Base-by-base conservation (phyloP, 2,797 vertebrate species). In the Heteromormyrus szaboi region DNA sequence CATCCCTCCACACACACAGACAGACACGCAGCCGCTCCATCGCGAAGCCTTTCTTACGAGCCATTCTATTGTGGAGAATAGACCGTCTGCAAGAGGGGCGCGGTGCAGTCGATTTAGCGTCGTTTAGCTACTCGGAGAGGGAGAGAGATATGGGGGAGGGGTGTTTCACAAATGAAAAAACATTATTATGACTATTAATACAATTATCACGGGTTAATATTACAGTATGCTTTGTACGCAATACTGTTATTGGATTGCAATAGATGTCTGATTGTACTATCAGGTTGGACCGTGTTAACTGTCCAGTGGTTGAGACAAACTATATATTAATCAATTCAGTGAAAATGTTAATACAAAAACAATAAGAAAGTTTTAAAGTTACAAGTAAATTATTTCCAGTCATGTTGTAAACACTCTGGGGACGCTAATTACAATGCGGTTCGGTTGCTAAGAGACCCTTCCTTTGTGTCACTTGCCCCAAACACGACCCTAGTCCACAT, bases 391-490 rank as follows among this genome's bases (percentile, higher is more conserved):
- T 86, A 29, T 86, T 86, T 33, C 84, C 25, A 37, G 51, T 56
- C 51, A 9, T 86, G 51, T 56, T 86, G 19, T 12, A 86, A 86
- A 50, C 51, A 86, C 33, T 46, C 33, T 59, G 19, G 54, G 56
- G 56, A 68, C 48, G 88, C 79, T 59, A 88, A 88, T 88, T 88
- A 84, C 76, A 25, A 84, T 88, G 88, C 25, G 79, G 76, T 14
- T 11, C 37, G 12, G 92, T 93, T 91, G 94, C 94, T 93, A 92
- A 92, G 91, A 94, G 93, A 93, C 93, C 90, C 90, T 56, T 87
- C 92, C 94, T 91, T 92, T 93, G 93, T 93, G 93, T 93, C 92
- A 90, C 90, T 93, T 95, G 94, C 92, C 95, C 94, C 37, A 91
- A 92, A 94, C 93, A 92, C 93, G 93, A 95, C 94, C 93, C 92